Percentiles rank a stretch among this genome's conserved stretches.
Evolutionary conservation across 1,140 invertebrate species (phyloP).

Genomic region (Drosophila ironensis): DNA sequence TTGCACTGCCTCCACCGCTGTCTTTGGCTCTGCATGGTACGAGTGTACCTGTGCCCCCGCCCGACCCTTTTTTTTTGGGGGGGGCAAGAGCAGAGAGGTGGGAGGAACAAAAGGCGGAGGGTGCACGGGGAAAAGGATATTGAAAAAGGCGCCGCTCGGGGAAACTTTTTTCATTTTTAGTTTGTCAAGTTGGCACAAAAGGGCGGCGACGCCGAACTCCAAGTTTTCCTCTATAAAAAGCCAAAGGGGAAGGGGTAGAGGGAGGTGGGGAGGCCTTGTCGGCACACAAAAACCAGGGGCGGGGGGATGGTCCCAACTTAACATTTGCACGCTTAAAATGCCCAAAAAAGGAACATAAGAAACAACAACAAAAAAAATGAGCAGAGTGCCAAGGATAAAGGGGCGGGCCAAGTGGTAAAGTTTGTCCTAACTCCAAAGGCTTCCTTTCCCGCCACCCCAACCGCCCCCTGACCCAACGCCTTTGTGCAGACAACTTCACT

Average conservation of each 20-base stretch:
- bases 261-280: not conserved
- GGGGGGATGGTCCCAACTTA: slow-evolving; percentile 31
- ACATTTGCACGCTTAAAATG: slow-evolving; percentile 63
- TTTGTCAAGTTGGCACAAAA: slow-evolving; percentile 79
- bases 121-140: slow-evolving; percentile 52
- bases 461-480: slow-evolving; percentile 3
- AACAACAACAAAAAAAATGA: not conserved
- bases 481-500: slow-evolving; percentile 41
- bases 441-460: not conserved
- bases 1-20: slow-evolving; percentile 1
- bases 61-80: slow-evolving; percentile 1
- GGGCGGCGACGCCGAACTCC: slow-evolving; percentile 47
- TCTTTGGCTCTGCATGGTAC: slow-evolving; percentile 35
- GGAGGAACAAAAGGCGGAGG: not conserved
- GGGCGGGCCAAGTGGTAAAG: slow-evolving; percentile 34
- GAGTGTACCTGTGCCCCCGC: slow-evolving; percentile 3
- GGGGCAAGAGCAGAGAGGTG: slow-evolving; percentile 3
- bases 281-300: not conserved
- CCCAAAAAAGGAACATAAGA: slow-evolving; percentile 15
- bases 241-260: not conserved
- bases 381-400: slow-evolving; percentile 19
- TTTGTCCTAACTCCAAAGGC: slow-evolving; percentile 31
- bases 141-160: slow-evolving; percentile 75
- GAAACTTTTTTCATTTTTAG: slow-evolving; percentile 80
- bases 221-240: slow-evolving; percentile 64